Conservation (phyloP, 2,797 vertebrate species). For the Mionectes olivaceus region DNA sequence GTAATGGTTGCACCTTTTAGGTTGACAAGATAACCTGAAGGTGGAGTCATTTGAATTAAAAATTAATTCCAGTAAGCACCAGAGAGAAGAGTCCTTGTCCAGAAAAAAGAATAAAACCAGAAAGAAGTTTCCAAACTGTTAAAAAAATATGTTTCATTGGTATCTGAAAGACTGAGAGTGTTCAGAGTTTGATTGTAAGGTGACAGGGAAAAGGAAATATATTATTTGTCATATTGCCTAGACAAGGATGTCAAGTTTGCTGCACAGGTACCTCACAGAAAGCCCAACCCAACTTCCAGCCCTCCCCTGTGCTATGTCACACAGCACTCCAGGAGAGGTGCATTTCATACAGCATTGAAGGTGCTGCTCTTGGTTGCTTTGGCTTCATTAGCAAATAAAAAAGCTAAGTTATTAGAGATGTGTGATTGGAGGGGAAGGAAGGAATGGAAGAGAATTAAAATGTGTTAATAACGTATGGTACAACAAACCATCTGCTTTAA, state of each 20-base stretch:
- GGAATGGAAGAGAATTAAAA: slow-evolving; percentile 21
- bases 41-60: slow-evolving; percentile 68
- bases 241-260: not conserved
- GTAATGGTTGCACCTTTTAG: slow-evolving; percentile 41
- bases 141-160: not conserved
- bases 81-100: slow-evolving; percentile 65
- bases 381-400: slow-evolving; percentile 39
- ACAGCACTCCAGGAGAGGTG: not conserved
- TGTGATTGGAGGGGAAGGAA: not conserved
- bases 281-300: not conserved
- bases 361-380: slow-evolving; percentile 14
- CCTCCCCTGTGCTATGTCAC: not conserved
- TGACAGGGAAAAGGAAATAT: not conserved
- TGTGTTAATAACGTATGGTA: not conserved
- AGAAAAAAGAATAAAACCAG: slow-evolving; percentile 47
- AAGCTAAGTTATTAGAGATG: slow-evolving; percentile 15
- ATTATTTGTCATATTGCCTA: not conserved
- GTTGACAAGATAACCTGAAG: slow-evolving; percentile 25
- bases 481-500: slow-evolving; percentile 7
- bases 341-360: slow-evolving; percentile 14
- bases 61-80: slow-evolving; percentile 74
- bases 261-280: not conserved
- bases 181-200: not conserved
- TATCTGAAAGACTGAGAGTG: not conserved
- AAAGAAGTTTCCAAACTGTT: slow-evolving; percentile 39